Conservation (phyloP, 2,113 vertebrate species). For the Canis aureus region DNA sequence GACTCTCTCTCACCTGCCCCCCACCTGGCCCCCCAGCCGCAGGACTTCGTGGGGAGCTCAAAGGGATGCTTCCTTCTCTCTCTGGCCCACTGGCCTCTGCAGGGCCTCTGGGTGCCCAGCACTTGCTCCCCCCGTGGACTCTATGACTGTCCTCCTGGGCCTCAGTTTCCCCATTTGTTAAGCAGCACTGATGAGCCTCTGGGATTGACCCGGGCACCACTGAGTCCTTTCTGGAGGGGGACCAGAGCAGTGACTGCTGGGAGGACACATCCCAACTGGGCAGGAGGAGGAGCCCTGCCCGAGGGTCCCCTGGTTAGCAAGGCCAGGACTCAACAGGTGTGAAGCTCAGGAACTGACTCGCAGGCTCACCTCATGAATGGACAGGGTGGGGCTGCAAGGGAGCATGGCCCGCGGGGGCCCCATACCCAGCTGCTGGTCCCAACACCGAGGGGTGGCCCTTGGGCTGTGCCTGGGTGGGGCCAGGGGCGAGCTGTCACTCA, state of each 20-base stretch:
- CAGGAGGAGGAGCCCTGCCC: no score
- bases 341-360: rapidly evolving
- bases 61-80: not conserved
- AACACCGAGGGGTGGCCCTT: rapidly evolving
- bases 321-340: rapidly evolving
- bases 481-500: rapidly evolving
- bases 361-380: rapidly evolving
- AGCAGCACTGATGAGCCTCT: no score
- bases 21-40: rapidly evolving
- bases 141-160: rapidly evolving
- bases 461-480: rapidly evolving
- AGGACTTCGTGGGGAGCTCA: not conserved
- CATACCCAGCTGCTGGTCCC: not conserved
- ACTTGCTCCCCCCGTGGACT: rapidly evolving
- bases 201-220: rapidly evolving
- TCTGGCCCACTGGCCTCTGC: not conserved
- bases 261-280: no score
- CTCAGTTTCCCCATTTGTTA: not conserved
- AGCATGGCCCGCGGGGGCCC: not conserved
- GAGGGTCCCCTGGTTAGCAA: no score
- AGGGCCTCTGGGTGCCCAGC: not conserved
- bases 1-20: rapidly evolving
- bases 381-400: rapidly evolving
- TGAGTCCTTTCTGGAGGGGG: no score
- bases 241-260: rapidly evolving